phyloP scores from a whole-genome alignment of 2,113 vertebrate species.

The Ptychochromis oligacanthus region DNA sequence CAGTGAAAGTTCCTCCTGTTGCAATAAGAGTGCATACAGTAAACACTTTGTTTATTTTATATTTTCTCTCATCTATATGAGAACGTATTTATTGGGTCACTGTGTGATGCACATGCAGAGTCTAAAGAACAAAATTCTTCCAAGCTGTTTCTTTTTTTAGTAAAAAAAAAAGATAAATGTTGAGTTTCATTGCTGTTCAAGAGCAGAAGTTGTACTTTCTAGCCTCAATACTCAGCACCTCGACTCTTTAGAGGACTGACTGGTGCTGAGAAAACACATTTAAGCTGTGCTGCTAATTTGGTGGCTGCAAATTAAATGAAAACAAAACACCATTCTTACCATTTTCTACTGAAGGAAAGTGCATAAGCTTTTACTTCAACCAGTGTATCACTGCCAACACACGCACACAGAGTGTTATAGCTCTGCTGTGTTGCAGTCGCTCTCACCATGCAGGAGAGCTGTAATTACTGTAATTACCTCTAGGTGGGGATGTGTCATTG shows the following conservation, averaged over 20 bases:
- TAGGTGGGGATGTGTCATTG: constrained; percentile 10
- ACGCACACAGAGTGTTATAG: not conserved
- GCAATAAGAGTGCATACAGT: not conserved
- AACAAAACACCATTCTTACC: not conserved
- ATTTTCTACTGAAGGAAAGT: not conserved
- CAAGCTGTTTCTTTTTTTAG: not conserved
- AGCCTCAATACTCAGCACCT: not conserved
- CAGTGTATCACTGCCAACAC: not conserved
- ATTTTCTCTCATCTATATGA: not conserved
- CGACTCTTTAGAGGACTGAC: not conserved
- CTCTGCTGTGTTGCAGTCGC: not conserved
- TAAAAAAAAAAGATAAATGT: no score
- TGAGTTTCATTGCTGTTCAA: not conserved
- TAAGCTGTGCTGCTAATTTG: not conserved
- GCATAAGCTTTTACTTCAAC: not conserved
- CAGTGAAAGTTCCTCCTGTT: not conserved
- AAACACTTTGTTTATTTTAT: not conserved
- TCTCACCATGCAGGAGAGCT: not conserved
- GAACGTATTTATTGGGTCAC: not conserved
- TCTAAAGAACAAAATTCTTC: not conserved
- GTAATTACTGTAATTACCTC: not conserved
- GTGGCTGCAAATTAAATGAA: not conserved
- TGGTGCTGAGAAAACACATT: not conserved
- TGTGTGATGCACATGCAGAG: no score
- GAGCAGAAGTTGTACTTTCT: not conserved